These are phyloP conservation scores for Phrixothrix hirtus DNA, from an alignment of 2,888 invertebrate species.

Conservation along the genomic window DNA sequence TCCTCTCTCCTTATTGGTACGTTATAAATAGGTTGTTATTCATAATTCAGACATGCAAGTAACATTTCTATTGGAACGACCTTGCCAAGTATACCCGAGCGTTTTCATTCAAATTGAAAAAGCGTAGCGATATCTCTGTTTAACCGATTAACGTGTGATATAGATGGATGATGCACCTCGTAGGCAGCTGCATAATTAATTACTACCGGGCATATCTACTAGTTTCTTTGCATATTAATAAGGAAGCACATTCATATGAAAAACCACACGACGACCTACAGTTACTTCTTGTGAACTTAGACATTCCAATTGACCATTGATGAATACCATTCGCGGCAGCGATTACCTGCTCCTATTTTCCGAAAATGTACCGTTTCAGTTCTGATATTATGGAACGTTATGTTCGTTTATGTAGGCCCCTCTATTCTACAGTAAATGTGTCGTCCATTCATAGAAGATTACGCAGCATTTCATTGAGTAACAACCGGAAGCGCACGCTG, in stretches of 20 bases:
- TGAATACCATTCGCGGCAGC: background rate
- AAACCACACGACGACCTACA: slow-evolving; percentile 4
- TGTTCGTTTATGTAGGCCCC: slow-evolving; percentile 21
- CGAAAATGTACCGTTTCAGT: too few relatives aligned
- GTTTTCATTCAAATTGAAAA: slow-evolving; percentile 21
- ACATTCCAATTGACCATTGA: background rate
- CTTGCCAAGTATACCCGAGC: slow-evolving; percentile 33
- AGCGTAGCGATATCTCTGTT: slow-evolving; percentile 2
- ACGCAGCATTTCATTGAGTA: slow-evolving; percentile 40
- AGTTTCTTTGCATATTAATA: slow-evolving; percentile 15
- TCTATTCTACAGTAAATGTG: slow-evolving; percentile 33
- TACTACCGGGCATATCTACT: slow-evolving; percentile 20
- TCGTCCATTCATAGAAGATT: slow-evolving; percentile 37
- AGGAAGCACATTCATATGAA: slow-evolving; percentile 4
- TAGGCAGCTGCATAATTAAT: slow-evolving; percentile 15
- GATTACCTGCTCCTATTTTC: too few relatives aligned
- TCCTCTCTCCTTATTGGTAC: slow-evolving; percentile 13
- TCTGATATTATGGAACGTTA: background rate
- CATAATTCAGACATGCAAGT: slow-evolving; percentile 31
- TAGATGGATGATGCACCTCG: slow-evolving; percentile 3
- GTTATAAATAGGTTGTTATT: slow-evolving; percentile 23
- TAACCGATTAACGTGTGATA: background rate
- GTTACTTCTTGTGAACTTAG: background rate
- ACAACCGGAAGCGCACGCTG: slow-evolving; percentile 36
- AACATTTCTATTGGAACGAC: slow-evolving; percentile 40